Percentiles rank a stretch among this genome's conserved stretches.
These are phyloP conservation scores for Psilopogon haemacephalus DNA, from an alignment of 2,113 vertebrate genomes.

Conservation along the genomic window DNA sequence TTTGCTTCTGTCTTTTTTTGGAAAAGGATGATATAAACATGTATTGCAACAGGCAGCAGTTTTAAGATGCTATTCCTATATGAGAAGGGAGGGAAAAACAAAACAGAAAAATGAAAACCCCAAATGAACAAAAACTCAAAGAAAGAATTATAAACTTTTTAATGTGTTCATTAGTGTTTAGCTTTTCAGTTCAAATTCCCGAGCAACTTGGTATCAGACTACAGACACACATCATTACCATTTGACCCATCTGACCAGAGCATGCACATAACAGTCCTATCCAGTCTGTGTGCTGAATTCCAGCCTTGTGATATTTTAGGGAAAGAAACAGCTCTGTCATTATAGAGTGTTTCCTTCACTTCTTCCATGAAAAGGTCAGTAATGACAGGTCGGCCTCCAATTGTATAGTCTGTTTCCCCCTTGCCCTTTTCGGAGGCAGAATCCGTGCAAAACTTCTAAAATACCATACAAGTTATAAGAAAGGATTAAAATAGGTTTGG, in stretches of 20 bases:
- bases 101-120: background rate
- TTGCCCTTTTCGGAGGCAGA: slow-evolving; percentile 57
- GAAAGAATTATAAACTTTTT: background rate
- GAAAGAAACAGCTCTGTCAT: slow-evolving; percentile 36
- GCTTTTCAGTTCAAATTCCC: background rate
- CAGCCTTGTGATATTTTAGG: background rate
- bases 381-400: slow-evolving; percentile 33
- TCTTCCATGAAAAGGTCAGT: slow-evolving; percentile 64
- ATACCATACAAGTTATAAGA: slow-evolving; percentile 40
- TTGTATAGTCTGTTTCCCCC: slow-evolving; percentile 19
- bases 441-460: slow-evolving; percentile 55
- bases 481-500: background rate
- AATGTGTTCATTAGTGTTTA: background rate
- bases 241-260: background rate
- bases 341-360: slow-evolving; percentile 52
- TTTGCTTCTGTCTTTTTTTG: background rate
- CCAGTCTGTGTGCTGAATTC: background rate
- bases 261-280: background rate
- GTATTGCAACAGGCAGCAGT: background rate
- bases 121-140: background rate
- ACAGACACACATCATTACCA: background rate
- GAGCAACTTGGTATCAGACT: background rate
- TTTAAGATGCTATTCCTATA: background rate
- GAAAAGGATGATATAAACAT: background rate
- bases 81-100: background rate